Percentiles rank a stretch among this genome's conserved stretches.
These are phyloP conservation scores for Byasa hedistus DNA, from an alignment of 2,888 invertebrate genomes.

Conservation along the genomic window DNA sequence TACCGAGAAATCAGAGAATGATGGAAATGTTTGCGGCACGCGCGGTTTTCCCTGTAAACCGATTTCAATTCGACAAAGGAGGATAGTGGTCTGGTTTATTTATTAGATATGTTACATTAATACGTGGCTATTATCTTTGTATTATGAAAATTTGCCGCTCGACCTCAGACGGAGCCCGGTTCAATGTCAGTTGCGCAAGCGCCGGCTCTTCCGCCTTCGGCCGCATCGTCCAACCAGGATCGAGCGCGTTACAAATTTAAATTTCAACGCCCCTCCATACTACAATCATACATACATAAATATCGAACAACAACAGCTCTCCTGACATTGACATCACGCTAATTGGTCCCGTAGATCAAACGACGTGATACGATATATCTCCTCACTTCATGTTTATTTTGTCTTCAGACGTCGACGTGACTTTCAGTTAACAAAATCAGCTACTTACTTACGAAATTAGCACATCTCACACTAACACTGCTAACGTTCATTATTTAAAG, in stretches of 20 bases:
- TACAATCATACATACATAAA: background rate
- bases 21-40: conserved; percentile 41
- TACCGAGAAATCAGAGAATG: conserved; percentile 49
- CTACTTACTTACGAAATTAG: conserved; percentile 31
- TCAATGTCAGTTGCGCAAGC: conserved; percentile 80
- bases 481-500: conserved; percentile 12
- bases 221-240: conserved; percentile 61
- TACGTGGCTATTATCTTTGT: conserved; percentile 49
- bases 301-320: conserved; percentile 3
- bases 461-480: conserved; percentile 23
- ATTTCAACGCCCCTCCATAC: conserved; percentile 50
- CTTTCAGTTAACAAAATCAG: conserved; percentile 28
- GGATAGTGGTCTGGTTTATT: conserved; percentile 36
- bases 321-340: conserved; percentile 14
- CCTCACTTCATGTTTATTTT: conserved; percentile 21
- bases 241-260: conserved; percentile 53
- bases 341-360: conserved; percentile 1
- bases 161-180: conserved; percentile 69
- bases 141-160: conserved; percentile 63
- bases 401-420: conserved; percentile 33
- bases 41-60: conserved; percentile 52
- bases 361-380: conserved; percentile 24
- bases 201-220: conserved; percentile 66
- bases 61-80: conserved; percentile 28
- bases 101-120: conserved; percentile 46